Evolutionary conservation across 2,888 invertebrate species (phyloP).

Genomic region (Netelia fuscicornis): DNA sequence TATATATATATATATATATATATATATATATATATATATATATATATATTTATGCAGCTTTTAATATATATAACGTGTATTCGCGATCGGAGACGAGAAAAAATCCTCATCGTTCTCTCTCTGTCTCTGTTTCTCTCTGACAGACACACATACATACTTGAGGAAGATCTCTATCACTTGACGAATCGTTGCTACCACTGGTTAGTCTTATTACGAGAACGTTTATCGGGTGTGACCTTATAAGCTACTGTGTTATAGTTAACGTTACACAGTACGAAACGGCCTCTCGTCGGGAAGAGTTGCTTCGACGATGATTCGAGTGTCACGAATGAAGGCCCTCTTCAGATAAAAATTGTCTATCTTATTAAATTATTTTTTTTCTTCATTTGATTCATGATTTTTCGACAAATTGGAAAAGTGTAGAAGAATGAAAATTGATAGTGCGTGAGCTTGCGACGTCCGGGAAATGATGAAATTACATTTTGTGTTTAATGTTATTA

Average conservation of each 20-base stretch:
- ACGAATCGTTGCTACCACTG: slow-evolving; percentile 70
- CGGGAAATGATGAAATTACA: background rate
- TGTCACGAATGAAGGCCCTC: slow-evolving; percentile 21
- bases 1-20: background rate
- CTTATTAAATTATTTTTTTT: too few species aligned
- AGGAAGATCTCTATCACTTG: slow-evolving; percentile 66
- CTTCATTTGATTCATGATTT: too few species aligned
- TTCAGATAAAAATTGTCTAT: slow-evolving; percentile 23
- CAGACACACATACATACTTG: slow-evolving; percentile 35
- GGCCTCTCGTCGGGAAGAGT: slow-evolving; percentile 57
- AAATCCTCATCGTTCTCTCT: slow-evolving; percentile 58
- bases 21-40: background rate
- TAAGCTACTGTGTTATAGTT: slow-evolving; percentile 64
- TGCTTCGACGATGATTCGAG: slow-evolving; percentile 36
- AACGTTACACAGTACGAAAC: slow-evolving; percentile 62
- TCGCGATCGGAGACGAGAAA: slow-evolving; percentile 51
- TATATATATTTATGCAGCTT: background rate
- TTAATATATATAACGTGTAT: slow-evolving; percentile 17
- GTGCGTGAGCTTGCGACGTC: background rate
- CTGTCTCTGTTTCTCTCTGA: slow-evolving; percentile 14
- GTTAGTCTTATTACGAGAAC: slow-evolving; percentile 78
- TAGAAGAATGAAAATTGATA: background rate
- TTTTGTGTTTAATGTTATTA: background rate
- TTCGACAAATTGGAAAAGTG: background rate
- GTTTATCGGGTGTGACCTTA: slow-evolving; percentile 76